Conservation (phyloP, 2,797 vertebrate genomes). For the Spheniscus humboldti region DNA sequence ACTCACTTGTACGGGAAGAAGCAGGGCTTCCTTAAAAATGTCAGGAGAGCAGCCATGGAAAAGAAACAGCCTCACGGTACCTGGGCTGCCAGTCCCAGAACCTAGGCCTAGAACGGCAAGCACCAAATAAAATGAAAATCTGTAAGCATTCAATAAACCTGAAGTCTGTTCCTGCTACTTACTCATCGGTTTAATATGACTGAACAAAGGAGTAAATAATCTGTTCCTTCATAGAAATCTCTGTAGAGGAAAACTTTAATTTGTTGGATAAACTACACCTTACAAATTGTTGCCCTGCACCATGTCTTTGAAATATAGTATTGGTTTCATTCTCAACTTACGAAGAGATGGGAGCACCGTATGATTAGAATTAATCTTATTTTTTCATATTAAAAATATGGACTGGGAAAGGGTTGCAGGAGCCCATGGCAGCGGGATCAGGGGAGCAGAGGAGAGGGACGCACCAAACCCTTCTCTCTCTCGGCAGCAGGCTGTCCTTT, state of each 20-base stretch:
- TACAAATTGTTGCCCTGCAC: neutral
- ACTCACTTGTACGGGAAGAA: neutral
- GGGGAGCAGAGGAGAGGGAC: neutral
- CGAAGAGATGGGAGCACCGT: neutral
- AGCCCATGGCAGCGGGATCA: neutral
- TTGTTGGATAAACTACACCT: neutral
- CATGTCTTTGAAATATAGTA: neutral
- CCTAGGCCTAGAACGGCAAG: rapidly evolving
- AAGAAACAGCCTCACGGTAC: rapidly evolving
- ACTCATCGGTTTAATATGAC: neutral
- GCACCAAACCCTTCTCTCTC: rapidly evolving
- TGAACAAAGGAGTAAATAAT: neutral
- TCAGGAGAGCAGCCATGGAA: neutral
- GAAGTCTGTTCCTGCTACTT: neutral
- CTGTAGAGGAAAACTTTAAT: neutral
- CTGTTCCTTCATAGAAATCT: neutral
- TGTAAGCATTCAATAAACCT: neutral
- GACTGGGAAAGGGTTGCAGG: neutral
- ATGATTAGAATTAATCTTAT: neutral
- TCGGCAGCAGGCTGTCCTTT: too few relatives aligned
- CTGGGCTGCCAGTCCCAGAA: neutral
- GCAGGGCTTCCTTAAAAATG: neutral
- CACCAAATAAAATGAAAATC: neutral
- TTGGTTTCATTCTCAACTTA: neutral
- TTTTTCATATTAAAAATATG: neutral